Conservation (phyloP, 2,888 invertebrate species). For the Hemaris fuciformis region DNA sequence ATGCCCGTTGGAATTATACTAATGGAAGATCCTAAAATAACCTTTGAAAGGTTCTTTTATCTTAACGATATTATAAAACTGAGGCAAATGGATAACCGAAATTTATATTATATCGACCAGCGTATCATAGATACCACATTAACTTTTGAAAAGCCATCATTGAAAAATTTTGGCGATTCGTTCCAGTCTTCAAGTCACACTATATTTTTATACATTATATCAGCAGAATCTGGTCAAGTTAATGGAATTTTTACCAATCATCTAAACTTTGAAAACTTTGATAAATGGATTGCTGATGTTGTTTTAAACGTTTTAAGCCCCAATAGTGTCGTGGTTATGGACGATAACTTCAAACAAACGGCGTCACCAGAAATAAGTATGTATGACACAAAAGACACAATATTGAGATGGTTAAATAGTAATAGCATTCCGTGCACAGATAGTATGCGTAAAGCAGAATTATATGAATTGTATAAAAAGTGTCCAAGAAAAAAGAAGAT, state of each 20-base stretch:
- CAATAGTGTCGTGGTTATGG: constrained; percentile 46
- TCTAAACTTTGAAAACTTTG: constrained; percentile 35
- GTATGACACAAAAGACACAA: constrained; percentile 47
- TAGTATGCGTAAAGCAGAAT: constrained; percentile 45
- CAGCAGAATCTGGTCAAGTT: background rate
- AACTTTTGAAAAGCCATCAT: constrained; percentile 30
- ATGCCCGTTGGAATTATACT: constrained; percentile 32
- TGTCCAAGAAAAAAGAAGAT: constrained; percentile 24
- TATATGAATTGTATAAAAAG: constrained; percentile 47
- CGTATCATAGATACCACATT: constrained; percentile 33
- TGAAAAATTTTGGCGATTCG: constrained; percentile 13
- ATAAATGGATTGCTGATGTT: constrained; percentile 52
- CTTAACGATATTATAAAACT: constrained; percentile 41
- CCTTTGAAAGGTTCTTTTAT: constrained; percentile 48
- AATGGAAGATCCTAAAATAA: constrained; percentile 48
- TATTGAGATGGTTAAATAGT: constrained; percentile 45
- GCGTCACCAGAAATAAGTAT: constrained; percentile 33
- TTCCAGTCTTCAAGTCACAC: background rate
- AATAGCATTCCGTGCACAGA: constrained; percentile 47
- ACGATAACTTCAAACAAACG: constrained; percentile 38
- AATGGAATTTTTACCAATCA: constrained; percentile 40
- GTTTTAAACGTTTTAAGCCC: constrained; percentile 35
- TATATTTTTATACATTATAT: constrained; percentile 5
- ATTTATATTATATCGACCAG: constrained; percentile 51
- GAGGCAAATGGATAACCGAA: constrained; percentile 24